phyloP scores from a whole-genome alignment of 2,113 vertebrate species.

The Sylvia atricapilla region DNA sequence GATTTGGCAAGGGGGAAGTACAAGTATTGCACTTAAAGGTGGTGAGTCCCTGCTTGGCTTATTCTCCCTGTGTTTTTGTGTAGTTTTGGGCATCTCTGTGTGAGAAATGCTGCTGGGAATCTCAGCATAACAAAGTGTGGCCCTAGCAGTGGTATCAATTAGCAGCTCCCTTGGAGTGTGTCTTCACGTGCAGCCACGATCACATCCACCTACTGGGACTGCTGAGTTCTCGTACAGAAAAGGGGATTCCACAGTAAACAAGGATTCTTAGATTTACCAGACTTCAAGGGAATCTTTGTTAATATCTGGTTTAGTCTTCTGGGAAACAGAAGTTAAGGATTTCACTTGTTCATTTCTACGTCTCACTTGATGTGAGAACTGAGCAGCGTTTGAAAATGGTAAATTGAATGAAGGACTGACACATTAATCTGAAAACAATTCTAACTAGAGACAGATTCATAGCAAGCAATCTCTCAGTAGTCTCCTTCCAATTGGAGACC shows the following conservation, averaged over 20 bases:
- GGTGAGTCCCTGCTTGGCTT: background rate
- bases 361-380: background rate
- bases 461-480: background rate
- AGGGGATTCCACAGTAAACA: background rate
- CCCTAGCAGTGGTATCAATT: background rate
- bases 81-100: background rate
- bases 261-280: background rate
- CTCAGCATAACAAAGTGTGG: background rate
- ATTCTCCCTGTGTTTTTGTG: background rate
- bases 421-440: background rate
- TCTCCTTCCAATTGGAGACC: background rate
- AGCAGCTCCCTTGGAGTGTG: background rate
- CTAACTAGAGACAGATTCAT: background rate
- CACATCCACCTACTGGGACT: background rate
- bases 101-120: background rate
- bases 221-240: background rate
- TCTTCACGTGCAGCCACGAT: background rate
- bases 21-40: background rate
- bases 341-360: background rate
- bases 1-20: background rate
- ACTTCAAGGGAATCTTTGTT: background rate
- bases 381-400: background rate
- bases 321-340: background rate
- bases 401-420: background rate
- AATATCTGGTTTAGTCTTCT: background rate